These are phyloP conservation scores for Chaunax sp. DNA, from an alignment of 2,797 vertebrate genomes.

Conservation along the genomic window DNA sequence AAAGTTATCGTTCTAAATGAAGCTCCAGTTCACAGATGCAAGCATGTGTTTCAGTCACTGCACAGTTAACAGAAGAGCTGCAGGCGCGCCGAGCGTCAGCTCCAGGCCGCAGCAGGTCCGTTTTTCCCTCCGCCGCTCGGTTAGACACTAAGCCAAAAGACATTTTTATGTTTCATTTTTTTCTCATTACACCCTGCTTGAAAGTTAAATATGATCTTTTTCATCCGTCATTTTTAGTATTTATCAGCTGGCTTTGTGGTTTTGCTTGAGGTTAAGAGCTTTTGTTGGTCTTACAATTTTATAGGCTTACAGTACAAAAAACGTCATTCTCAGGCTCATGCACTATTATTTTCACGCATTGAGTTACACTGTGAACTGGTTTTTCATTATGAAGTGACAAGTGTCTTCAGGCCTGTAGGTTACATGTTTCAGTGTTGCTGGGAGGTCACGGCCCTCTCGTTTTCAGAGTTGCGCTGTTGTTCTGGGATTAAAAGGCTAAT, in stretches of 20 bases:
- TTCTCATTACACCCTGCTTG: neutral
- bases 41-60: slow-evolving; percentile 23
- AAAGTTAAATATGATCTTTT: neutral
- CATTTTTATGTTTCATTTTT: neutral
- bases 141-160: neutral
- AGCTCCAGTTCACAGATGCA: neutral
- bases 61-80: slow-evolving; percentile 61
- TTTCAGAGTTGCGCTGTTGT: neutral
- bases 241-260: neutral
- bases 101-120: slow-evolving; percentile 46
- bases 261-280: slow-evolving; percentile 8
- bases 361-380: neutral
- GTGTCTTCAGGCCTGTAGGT: neutral
- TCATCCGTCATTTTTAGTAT: neutral
- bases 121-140: slow-evolving; percentile 18
- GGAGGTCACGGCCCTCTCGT: slow-evolving; percentile 51
- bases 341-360: neutral
- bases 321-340: neutral
- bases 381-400: neutral
- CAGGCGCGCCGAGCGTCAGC: slow-evolving; percentile 33
- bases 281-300: neutral
- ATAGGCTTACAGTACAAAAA: neutral
- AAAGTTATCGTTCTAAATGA: neutral
- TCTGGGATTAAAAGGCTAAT: neutral
- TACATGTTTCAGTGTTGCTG: neutral